These are phyloP conservation scores for Gymnocephalus cernua DNA, from an alignment of 2,113 vertebrate genomes.

Conservation along the genomic window DNA sequence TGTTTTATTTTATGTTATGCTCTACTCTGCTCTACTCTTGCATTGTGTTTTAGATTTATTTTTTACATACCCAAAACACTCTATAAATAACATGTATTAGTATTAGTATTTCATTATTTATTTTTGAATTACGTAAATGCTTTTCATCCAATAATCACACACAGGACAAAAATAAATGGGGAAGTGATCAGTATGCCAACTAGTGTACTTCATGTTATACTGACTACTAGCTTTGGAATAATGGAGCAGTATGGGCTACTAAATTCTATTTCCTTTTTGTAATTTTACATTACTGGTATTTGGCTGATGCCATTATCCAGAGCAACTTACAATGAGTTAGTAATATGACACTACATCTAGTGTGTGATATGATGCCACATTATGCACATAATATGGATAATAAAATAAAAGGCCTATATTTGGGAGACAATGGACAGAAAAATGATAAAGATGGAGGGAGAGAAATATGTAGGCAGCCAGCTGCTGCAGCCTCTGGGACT, in stretches of 20 bases:
- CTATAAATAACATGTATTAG: background rate
- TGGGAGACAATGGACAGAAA: background rate
- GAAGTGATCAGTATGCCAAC: background rate
- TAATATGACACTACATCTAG: background rate
- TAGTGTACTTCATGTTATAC: background rate
- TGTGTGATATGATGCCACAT: background rate
- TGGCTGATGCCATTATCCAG: background rate
- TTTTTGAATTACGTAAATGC: background rate
- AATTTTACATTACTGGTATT: background rate
- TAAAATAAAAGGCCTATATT: background rate
- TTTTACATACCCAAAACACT: no score
- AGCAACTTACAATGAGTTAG: background rate
- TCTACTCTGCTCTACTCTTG: no score
- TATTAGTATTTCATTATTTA: background rate
- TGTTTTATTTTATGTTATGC: background rate
- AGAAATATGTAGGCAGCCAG: conserved; percentile 48
- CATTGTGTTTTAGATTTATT: no score
- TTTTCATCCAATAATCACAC: background rate
- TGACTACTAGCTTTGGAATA: background rate
- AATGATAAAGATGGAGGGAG: background rate
- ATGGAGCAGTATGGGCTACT: background rate
- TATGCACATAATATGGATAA: background rate
- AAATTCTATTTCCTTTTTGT: background rate
- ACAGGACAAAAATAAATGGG: background rate
- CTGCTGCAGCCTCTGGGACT: conserved; percentile 50